A percentile compares a stretch with the other conserved stretches of the same genome.
phyloP scores from a whole-genome alignment of 2,113 vertebrate species.

The Catharus fuscescens region DNA sequence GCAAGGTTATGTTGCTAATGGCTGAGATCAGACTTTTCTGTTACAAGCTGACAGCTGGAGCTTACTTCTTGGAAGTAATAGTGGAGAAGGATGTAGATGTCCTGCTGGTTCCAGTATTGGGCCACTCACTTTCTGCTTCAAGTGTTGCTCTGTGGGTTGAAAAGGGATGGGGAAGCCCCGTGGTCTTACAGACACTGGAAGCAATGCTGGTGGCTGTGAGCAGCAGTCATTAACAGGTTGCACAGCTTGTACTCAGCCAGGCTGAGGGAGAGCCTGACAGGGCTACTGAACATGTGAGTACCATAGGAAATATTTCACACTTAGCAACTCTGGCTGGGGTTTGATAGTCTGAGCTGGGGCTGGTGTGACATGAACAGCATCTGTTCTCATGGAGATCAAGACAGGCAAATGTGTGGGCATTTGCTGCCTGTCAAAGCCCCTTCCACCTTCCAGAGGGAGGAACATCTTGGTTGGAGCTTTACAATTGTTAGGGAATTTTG shows the following conservation, averaged over 20 bases:
- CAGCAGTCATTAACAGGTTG: background rate
- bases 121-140: background rate
- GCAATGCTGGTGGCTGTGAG: rapidly evolving
- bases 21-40: background rate
- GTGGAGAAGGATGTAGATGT: background rate
- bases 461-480: background rate
- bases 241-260: background rate
- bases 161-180: background rate
- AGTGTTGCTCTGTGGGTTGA: background rate
- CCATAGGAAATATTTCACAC: background rate
- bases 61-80: background rate
- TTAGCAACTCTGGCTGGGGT: background rate
- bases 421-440: background rate
- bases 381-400: background rate
- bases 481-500: background rate
- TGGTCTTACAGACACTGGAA: rapidly evolving
- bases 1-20: background rate
- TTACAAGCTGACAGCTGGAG: background rate
- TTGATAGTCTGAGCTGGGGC: background rate
- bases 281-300: background rate
- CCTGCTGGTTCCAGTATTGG: background rate
- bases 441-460: background rate
- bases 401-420: background rate
- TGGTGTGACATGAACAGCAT: background rate
- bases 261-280: background rate